A percentile compares a stretch with the other conserved stretches of the same genome.
These are phyloP conservation scores for Temnothorax ravouxi DNA, from an alignment of 2,888 invertebrate species.

Conservation along the genomic window DNA sequence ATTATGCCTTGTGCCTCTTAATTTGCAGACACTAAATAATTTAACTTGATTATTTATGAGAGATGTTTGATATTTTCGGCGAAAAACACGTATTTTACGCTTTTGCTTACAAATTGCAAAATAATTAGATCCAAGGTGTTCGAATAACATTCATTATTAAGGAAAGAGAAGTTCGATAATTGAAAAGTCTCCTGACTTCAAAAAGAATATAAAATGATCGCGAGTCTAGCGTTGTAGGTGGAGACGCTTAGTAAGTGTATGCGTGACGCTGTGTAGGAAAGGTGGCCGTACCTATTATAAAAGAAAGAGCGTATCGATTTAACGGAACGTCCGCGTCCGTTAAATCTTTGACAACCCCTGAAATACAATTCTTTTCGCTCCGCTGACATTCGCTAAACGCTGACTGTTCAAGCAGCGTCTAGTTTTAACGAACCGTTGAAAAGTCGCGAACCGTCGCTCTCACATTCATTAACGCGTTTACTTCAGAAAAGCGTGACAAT, in stretches of 20 bases:
- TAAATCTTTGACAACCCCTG: slow-evolving; percentile 47
- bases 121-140: not conserved
- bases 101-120: not conserved
- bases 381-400: not conserved
- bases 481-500: slow-evolving; percentile 7
- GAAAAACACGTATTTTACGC: not conserved
- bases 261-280: not conserved
- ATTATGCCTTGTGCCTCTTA: slow-evolving; percentile 4
- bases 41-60: not conserved
- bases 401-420: slow-evolving; percentile 24
- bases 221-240: slow-evolving; percentile 6
- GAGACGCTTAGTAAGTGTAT: not conserved
- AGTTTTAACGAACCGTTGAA: slow-evolving; percentile 6
- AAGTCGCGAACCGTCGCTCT: slow-evolving; percentile 3
- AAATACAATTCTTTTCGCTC: slow-evolving; percentile 43
- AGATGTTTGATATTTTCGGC: not conserved
- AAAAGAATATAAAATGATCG: slow-evolving; percentile 11
- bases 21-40: not conserved
- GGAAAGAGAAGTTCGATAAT: slow-evolving; percentile 19
- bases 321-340: slow-evolving; percentile 22
- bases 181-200: too few species aligned
- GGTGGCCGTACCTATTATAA: slow-evolving; percentile 23
- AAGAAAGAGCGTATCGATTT: slow-evolving; percentile 41
- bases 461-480: slow-evolving; percentile 34
- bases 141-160: slow-evolving; percentile 4